Evolutionary conservation across 2,113 vertebrate species (phyloP), one percentile per base, ranked within the genome.

Genomic region (Lophochroa leadbeateri): DNA sequence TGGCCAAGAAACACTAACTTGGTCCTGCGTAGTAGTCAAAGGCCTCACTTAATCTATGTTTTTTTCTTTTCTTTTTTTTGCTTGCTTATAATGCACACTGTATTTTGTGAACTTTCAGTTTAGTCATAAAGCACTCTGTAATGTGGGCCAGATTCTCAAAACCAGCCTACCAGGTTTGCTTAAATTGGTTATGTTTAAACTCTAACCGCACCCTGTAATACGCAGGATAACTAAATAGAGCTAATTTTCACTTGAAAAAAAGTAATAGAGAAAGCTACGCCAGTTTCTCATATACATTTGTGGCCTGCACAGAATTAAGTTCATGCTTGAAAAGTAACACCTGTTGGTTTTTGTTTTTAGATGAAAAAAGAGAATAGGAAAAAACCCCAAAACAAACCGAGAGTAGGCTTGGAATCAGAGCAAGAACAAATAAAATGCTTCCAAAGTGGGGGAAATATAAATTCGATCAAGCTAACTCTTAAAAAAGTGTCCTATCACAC

Each of bases 191-290:
- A 78, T 28, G 55, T 88, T 76, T 79, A 47, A 90, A 83, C 19
- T 79, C 25, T 61, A 84, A 52, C 58, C 75, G 52, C 44, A 67
- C 33, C 60, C 10, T 94, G 63, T 60, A 77, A 80, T 58, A 58
- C 52, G 27, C 50, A 93, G 44, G 47, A 71, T 43, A 84, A 57
- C 31, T 68, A 55, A 82, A 69, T 3, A 47, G 44, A 95, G n/a
- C 31, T 82, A 18, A 31, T 81, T 86, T 95, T 72, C 47, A 72
- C 41, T 43, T 37, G 68, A 95, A 96, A 47, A 92, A 96, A 82
- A 33, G 44, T 87, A 82, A 86, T 61, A 89, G 85, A 90, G 69
- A 68, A 92, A 88, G 52, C 80, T 95, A 86, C 21, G 86, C 35
- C 52, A 77, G 81, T 93, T 88, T 88, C 82, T 44, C 27, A 84